These are phyloP conservation scores for Mormyrops boulengeri DNA, from an alignment of 2,797 vertebrate genomes.

Conservation along the genomic window DNA sequence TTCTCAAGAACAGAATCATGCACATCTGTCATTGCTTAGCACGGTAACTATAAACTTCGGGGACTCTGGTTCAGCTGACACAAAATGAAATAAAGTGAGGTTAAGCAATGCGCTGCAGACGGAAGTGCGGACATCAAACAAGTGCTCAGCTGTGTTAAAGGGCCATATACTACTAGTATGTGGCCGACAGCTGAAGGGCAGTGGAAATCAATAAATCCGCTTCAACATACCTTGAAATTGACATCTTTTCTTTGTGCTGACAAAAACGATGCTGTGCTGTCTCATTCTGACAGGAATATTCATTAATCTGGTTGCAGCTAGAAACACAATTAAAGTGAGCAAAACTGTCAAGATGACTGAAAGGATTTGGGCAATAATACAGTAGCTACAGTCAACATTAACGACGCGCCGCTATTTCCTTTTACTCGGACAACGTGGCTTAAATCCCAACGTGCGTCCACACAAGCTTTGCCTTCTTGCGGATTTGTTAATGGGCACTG, in stretches of 20 bases:
- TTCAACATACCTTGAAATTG: neutral
- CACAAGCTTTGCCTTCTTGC: neutral
- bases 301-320: neutral
- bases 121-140: neutral
- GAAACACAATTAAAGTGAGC: neutral
- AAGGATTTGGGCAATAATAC: neutral
- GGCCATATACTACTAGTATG: neutral
- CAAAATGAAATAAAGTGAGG: constrained; percentile 40
- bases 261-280: neutral
- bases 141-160: neutral
- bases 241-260: neutral
- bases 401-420: neutral
- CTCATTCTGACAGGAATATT: neutral
- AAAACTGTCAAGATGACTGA: neutral
- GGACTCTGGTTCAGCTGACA: constrained; percentile 46
- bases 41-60: constrained; percentile 44
- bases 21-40: constrained; percentile 59
- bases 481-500: neutral
- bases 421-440: neutral
- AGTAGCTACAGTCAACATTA: neutral
- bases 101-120: neutral
- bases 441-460: constrained; percentile 10
- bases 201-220: constrained; percentile 2
- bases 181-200: neutral
- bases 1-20: constrained; percentile 56